These are phyloP conservation scores for Trachymyrmex cornetzi DNA, from an alignment of 1,140 invertebrate species.

Conservation along the genomic window DNA sequence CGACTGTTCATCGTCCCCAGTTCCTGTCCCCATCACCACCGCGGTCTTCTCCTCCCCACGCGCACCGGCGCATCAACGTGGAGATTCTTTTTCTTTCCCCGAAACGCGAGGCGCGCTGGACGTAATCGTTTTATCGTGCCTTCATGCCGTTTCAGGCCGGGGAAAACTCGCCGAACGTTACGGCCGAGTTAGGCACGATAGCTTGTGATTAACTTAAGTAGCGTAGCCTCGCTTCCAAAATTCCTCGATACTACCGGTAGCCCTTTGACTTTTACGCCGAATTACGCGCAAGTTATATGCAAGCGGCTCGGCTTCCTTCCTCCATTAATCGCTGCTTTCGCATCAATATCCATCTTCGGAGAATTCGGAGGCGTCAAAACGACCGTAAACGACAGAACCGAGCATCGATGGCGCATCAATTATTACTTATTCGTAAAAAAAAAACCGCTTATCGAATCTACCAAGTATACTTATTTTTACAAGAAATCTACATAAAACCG, in stretches of 20 bases:
- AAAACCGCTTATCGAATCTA: not conserved
- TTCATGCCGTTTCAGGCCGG: slow-evolving; percentile 41
- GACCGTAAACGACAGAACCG: not conserved
- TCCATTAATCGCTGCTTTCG: slow-evolving; percentile 44
- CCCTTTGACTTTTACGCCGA: slow-evolving; percentile 36
- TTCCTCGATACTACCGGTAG: slow-evolving; percentile 36
- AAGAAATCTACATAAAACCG: not conserved
- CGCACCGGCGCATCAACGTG: slow-evolving; percentile 22
- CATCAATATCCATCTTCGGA: slow-evolving; percentile 3
- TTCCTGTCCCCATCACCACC: slow-evolving; percentile 23
- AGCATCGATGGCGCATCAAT: not conserved
- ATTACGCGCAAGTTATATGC: slow-evolving; percentile 36
- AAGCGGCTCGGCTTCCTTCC: slow-evolving; percentile 12
- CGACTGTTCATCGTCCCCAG: slow-evolving; percentile 35
- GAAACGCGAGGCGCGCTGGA: slow-evolving; percentile 56
- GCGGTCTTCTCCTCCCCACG: not conserved
- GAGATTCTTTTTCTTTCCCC: slow-evolving; percentile 58
- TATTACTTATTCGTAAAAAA: not conserved
- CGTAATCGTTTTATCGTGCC: slow-evolving; percentile 62
- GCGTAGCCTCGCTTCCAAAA: slow-evolving; percentile 59
- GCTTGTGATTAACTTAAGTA: slow-evolving; percentile 65
- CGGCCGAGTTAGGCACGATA: slow-evolving; percentile 60
- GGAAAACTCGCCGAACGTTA: slow-evolving; percentile 46
- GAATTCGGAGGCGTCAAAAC: slow-evolving; percentile 50
- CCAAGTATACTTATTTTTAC: not conserved